phyloP scores from a whole-genome alignment of 2,113 vertebrate species.

The Alethe castanea region DNA sequence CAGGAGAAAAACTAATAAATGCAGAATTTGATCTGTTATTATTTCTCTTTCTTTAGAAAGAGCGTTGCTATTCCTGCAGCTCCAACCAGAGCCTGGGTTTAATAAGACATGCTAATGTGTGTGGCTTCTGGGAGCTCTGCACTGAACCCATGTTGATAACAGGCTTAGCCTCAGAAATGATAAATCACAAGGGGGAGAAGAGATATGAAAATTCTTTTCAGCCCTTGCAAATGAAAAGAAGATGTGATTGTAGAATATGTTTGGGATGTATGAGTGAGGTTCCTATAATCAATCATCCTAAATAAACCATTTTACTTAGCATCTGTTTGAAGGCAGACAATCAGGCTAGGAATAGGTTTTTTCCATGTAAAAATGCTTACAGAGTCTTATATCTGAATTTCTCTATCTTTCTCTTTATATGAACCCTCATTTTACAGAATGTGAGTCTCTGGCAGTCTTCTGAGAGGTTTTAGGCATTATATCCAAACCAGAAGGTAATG shows the following conservation, averaged over 20 bases:
- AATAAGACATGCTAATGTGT: constrained; percentile 75
- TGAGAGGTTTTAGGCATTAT: background rate
- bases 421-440: background rate
- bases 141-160: constrained; percentile 73
- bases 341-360: background rate
- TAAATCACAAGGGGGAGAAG: constrained; percentile 68
- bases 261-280: constrained; percentile 62
- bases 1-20: constrained; percentile 17
- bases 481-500: background rate
- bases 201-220: constrained; percentile 76
- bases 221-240: constrained; percentile 74
- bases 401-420: background rate
- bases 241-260: constrained; percentile 71
- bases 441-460: background rate
- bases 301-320: constrained; percentile 74
- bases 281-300: constrained; percentile 72
- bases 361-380: background rate
- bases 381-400: constrained; percentile 3
- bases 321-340: constrained; percentile 47
- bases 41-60: constrained; percentile 32
- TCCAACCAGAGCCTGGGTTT: constrained; percentile 67
- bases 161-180: constrained; percentile 71
- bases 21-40: constrained; percentile 44
- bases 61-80: constrained; percentile 15
- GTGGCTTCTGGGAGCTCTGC: constrained; percentile 70